phyloP scores from a whole-genome alignment of 2,797 vertebrate species.

The Centroberyx gerrardi region DNA sequence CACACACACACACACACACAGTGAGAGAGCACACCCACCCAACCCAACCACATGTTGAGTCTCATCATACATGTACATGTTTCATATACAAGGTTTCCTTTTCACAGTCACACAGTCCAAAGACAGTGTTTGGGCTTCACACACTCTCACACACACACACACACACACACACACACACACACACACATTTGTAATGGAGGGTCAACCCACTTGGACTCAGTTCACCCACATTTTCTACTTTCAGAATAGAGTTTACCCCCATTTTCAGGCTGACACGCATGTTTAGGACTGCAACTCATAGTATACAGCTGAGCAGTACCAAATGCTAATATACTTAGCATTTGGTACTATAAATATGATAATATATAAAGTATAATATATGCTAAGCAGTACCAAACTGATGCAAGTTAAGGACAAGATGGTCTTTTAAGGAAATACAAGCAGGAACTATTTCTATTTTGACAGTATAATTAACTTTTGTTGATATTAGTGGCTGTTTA shows the following conservation, averaged over 20 bases:
- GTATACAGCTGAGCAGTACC: too few species aligned
- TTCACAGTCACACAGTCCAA: constrained; percentile 3
- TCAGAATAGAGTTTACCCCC: background rate
- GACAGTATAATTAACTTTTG: background rate
- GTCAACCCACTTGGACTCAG: too few species aligned
- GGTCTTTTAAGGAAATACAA: background rate
- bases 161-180: background rate
- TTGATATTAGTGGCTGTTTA: background rate
- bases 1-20: constrained; percentile 12
- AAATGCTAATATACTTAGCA: background rate
- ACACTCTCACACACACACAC: too few species aligned
- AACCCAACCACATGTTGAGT: constrained; percentile 57
- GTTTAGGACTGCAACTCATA: background rate
- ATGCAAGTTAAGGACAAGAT: background rate
- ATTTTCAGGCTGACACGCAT: background rate
- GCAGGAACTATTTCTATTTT: background rate
- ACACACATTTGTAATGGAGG: background rate
- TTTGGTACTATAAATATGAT: too few species aligned
- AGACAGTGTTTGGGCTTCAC: background rate
- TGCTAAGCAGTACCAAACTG: background rate
- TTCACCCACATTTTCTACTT: too few species aligned
- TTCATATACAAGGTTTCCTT: constrained; percentile 14
- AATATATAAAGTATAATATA: background rate
- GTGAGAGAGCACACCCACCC: constrained; percentile 23
- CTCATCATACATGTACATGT: constrained; percentile 36